These are phyloP conservation scores for Bothrops jararaca DNA, from an alignment of 2,113 vertebrate species.

Conservation along the genomic window DNA sequence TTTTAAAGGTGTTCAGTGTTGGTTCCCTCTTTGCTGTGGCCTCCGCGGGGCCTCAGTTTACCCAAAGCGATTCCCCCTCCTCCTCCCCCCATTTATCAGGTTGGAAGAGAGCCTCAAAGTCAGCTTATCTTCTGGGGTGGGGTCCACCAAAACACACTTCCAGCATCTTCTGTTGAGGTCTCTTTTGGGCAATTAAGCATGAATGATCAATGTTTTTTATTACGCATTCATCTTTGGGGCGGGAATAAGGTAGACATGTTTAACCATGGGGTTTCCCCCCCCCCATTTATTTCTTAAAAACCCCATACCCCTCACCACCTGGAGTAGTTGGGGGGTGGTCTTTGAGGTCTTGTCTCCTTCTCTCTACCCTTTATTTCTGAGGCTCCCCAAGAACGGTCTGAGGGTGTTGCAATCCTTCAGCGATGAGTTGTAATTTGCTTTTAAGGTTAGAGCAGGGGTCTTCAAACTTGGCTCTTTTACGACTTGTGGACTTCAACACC, in stretches of 20 bases:
- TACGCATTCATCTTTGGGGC: not conserved
- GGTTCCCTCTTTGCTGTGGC: not conserved
- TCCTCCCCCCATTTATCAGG: not conserved
- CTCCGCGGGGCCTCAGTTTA: not conserved
- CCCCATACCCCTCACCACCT: not conserved
- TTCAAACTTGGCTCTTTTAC: too few species aligned
- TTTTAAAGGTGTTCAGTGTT: not conserved
- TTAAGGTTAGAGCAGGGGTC: not conserved
- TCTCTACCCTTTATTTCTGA: too few species aligned
- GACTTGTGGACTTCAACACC: too few species aligned
- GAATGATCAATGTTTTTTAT: not conserved
- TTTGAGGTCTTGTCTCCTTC: too few species aligned
- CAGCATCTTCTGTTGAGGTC: not conserved
- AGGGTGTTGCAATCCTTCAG: not conserved
- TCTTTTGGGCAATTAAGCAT: not conserved
- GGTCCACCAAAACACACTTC: not conserved
- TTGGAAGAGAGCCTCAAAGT: not conserved
- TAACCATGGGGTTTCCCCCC: too few species aligned
- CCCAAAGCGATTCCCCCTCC: not conserved
- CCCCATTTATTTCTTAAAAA: not conserved
- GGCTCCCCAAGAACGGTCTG: too few species aligned
- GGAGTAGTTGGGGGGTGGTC: fast-evolving
- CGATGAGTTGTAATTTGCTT: not conserved
- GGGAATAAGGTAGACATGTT: too few species aligned
- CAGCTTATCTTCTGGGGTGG: not conserved